Conservation (phyloP, 1,140 invertebrate genomes). For the Tetramorium alpestre region DNA sequence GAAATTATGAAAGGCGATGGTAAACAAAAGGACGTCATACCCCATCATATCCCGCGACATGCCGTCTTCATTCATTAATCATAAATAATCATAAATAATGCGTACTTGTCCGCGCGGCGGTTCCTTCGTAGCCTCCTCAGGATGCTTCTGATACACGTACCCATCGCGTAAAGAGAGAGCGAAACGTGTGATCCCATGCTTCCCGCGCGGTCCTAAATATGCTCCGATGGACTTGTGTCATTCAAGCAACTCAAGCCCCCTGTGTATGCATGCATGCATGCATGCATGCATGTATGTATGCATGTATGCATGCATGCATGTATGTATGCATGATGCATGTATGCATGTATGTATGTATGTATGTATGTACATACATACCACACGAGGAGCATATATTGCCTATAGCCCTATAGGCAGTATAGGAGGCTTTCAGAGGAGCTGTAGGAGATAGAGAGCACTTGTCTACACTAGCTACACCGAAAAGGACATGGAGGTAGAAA, state of each 20-base stretch:
- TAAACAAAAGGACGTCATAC: constrained; percentile 3
- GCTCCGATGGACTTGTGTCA: background rate
- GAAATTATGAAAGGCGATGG: constrained; percentile 57
- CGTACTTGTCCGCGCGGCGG: constrained; percentile 68
- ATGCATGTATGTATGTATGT: too few relatives aligned
- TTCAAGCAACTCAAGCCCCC: background rate
- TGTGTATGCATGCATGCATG: too few relatives aligned
- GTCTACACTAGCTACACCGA: too few relatives aligned
- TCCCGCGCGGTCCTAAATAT: background rate
- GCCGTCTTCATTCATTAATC: constrained; percentile 11
- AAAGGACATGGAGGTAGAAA: too few relatives aligned
- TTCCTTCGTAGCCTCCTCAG: constrained; percentile 71
- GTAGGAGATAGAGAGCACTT: too few relatives aligned
- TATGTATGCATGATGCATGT: too few relatives aligned
- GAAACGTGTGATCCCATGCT: background rate
- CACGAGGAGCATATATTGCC: too few relatives aligned
- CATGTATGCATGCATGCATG: too few relatives aligned
- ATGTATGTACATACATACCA: too few relatives aligned
- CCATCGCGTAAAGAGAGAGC: constrained; percentile 63
- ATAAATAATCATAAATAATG: constrained; percentile 5
- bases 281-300: too few relatives aligned
- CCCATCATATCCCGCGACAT: background rate
- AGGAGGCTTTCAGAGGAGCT: too few relatives aligned
- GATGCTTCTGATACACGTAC: constrained; percentile 74
- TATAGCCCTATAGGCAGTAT: too few relatives aligned